phyloP scores from a whole-genome alignment of 2,888 invertebrate species.

The Dryococelus australis region DNA sequence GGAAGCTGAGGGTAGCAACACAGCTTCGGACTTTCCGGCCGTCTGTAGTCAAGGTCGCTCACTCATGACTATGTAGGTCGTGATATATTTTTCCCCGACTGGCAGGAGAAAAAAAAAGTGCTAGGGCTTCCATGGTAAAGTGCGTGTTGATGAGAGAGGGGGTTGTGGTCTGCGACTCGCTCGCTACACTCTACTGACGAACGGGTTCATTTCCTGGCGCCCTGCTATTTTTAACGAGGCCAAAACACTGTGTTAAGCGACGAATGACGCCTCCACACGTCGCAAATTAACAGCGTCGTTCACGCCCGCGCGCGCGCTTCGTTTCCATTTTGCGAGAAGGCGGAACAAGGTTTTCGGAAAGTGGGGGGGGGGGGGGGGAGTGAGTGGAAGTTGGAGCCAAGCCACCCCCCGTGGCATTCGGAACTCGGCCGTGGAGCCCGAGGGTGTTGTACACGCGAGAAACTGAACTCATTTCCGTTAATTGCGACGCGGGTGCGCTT shows the following conservation, averaged over 20 bases:
- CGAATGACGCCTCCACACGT: background rate
- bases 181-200: background rate
- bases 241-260: background rate
- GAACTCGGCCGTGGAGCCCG: no score
- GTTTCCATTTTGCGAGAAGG: background rate
- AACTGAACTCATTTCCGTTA: slow-evolving; percentile 16
- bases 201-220: background rate
- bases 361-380: background rate
- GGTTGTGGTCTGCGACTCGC: background rate
- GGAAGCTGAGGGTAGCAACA: no score
- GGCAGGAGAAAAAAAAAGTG: no score
- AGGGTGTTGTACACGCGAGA: background rate
- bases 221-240: background rate
- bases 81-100: no score
- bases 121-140: no score
- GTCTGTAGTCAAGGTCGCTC: no score
- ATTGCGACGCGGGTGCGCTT: background rate
- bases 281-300: background rate
- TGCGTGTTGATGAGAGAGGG: no score
- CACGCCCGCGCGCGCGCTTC: background rate
- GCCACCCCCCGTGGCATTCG: background rate
- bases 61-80: no score
- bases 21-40: no score
- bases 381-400: background rate
- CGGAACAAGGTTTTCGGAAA: background rate